Conservation (phyloP, 2,113 vertebrate species). For the Monarcha castaneiventris region DNA sequence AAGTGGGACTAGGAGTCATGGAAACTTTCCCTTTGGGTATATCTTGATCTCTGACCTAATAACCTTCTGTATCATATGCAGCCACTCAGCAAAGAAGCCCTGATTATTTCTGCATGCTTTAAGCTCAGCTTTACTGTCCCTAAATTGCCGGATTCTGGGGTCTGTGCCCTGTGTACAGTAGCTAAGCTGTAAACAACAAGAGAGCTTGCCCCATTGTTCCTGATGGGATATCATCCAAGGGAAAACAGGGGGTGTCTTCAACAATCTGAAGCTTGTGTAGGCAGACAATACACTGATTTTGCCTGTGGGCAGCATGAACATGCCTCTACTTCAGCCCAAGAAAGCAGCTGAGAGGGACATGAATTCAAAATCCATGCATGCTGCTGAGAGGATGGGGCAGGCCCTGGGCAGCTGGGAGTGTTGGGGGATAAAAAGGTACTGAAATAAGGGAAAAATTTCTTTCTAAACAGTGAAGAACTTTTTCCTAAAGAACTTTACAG, state of each 20-base stretch:
- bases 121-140: background rate
- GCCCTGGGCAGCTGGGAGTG: background rate
- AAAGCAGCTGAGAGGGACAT: background rate
- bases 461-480: background rate
- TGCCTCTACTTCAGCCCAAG: background rate
- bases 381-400: background rate
- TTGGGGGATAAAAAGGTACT: background rate
- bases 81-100: background rate
- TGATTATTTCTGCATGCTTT: background rate
- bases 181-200: slow-evolving; percentile 2
- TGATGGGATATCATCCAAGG: background rate
- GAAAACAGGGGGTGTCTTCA: slow-evolving; percentile 6
- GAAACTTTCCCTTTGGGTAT: background rate
- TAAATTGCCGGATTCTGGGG: background rate
- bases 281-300: background rate
- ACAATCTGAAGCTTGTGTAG: background rate
- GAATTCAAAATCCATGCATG: background rate
- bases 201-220: slow-evolving; percentile 11
- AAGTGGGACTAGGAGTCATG: background rate
- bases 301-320: background rate
- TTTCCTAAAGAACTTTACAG: background rate
- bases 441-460: background rate
- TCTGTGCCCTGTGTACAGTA: background rate
- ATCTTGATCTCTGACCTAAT: background rate
- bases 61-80: background rate